Percentiles rank a stretch among this genome's conserved stretches.
These are phyloP conservation scores for Athetis lepigone DNA, from an alignment of 2,888 invertebrate species.

Conservation along the genomic window DNA sequence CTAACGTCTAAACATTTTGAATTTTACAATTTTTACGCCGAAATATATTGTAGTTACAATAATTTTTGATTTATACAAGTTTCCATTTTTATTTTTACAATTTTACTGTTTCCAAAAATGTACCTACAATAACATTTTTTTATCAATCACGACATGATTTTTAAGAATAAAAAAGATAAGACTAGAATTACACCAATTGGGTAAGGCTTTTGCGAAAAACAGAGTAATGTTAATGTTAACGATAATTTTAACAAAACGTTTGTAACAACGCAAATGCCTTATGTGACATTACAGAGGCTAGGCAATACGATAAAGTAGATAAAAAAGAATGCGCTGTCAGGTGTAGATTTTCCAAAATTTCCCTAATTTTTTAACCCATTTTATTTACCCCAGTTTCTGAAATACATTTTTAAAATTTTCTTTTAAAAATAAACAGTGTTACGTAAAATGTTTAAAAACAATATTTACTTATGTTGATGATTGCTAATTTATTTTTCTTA, in stretches of 20 bases:
- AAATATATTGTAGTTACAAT: slow-evolving; percentile 79
- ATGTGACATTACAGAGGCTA: slow-evolving; percentile 85
- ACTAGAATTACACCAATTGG: slow-evolving; percentile 88
- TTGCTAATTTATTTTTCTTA: slow-evolving; percentile 46
- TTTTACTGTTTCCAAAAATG: slow-evolving; percentile 67
- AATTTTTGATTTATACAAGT: slow-evolving; percentile 76
- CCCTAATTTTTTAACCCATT: slow-evolving; percentile 15
- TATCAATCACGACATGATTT: slow-evolving; percentile 65
- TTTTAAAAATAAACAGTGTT: too few relatives aligned
- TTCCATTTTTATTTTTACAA: slow-evolving; percentile 68
- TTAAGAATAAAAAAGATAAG: slow-evolving; percentile 75
- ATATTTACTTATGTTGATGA: slow-evolving; percentile 33
- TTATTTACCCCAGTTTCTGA: slow-evolving; percentile 17
- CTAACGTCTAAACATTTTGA: slow-evolving; percentile 81
- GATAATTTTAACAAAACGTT: slow-evolving; percentile 60
- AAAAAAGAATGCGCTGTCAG: slow-evolving; percentile 83
- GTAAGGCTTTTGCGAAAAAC: slow-evolving; percentile 62
- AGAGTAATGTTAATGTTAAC: slow-evolving; percentile 57
- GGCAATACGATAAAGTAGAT: slow-evolving; percentile 78
- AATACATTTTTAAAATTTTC: neutral
- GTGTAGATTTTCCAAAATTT: slow-evolving; percentile 43
- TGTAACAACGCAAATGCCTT: slow-evolving; percentile 84
- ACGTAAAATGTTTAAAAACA: too few relatives aligned
- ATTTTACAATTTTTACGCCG: slow-evolving; percentile 86
- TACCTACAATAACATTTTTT: slow-evolving; percentile 58